Percentiles rank a stretch among this genome's conserved stretches.
Conservation (phyloP, 1,140 invertebrate species). For the Aphelinus certus region DNA sequence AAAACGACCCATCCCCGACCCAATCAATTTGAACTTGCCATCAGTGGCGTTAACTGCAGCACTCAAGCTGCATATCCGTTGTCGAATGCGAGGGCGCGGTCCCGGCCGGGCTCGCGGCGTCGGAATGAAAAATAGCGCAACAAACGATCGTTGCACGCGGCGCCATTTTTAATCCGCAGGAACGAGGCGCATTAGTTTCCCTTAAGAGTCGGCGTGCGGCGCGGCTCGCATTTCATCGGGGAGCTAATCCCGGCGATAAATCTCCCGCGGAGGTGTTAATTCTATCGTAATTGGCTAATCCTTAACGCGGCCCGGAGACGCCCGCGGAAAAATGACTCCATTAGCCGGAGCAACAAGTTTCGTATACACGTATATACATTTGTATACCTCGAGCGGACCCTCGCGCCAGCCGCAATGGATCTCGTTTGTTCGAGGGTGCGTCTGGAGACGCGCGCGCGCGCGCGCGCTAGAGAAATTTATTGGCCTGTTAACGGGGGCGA, state of each 20-base stretch:
- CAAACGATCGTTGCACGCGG: not conserved
- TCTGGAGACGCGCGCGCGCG: not conserved
- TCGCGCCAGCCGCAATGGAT: not conserved
- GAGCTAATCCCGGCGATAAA: constrained; percentile 50
- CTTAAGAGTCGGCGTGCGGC: not conserved
- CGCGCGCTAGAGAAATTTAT: constrained; percentile 13
- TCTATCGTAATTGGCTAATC: constrained; percentile 67
- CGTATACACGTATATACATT: constrained; percentile 34
- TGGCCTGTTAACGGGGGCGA: constrained; percentile 14
- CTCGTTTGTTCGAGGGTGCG: constrained; percentile 5
- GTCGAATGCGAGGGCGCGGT: too few relatives aligned
- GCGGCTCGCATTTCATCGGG: constrained; percentile 9
- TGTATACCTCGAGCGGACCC: not conserved
- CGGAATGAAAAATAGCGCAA: constrained; percentile 12
- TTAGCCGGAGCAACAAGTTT: constrained; percentile 62
- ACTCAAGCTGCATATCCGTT: too few relatives aligned
- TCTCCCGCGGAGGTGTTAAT: constrained; percentile 57
- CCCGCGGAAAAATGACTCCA: constrained; percentile 65
- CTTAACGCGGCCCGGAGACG: constrained; percentile 53
- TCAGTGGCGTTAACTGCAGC: too few relatives aligned
- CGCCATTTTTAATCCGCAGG: constrained; percentile 27
- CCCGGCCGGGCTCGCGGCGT: not conserved
- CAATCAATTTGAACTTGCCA: too few relatives aligned
- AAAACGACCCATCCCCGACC: too few relatives aligned
- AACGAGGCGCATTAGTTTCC: constrained; percentile 26